Evolutionary conservation across 2,113 vertebrate species (phyloP), one percentile per base, ranked within the genome.

Genomic region (Oncorhynchus masou): DNA sequence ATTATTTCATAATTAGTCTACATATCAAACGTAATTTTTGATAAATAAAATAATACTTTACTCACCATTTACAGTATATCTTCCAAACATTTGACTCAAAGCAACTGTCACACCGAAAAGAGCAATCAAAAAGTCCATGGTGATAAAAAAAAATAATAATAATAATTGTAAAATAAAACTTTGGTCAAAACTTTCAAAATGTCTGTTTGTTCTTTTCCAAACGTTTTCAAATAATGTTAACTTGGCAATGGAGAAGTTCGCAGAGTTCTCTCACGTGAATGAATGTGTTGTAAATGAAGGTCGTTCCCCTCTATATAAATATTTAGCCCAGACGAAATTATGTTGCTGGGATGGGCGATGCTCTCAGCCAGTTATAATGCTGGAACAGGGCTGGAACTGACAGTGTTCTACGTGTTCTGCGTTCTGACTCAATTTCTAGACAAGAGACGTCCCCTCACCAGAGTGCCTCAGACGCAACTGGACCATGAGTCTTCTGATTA

Each of bases 291-390:
- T 92, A 83, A 90, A 89, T 90, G 91, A 91, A 91, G 90, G 89
- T 87, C 80, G 88, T 87, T 92, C 92, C 90, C 90, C 92, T 92
- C 93, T 90, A 88, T 92, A 92, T 93, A 95, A 93, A 94, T 93
- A 94, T 93, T 95, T 92, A 90, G 85, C 87, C 90, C 83, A 86
- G 29, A 64, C 60, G 4, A 91, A 92, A 90, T 45, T 45, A 45
- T 92, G 91, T 91, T 89, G 91, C 89, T 91, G 93, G 93, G 93
- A 91, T 92, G 93, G 93, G 93, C 92, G 90, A 92, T 85, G 83
- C 88, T 89, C 84, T 88, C 91, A 92, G 91, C 93, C 93, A 93
- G 90, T 94, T 85, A 91, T 86, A 90, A 90, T 85, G 84, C 86
- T 81, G 86, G 91, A 90, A 87, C 89, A 85, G 87, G 9, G 39